Base-by-base conservation (phyloP, 2,888 invertebrate species). In the Caenorhabditis sp. region DNA sequence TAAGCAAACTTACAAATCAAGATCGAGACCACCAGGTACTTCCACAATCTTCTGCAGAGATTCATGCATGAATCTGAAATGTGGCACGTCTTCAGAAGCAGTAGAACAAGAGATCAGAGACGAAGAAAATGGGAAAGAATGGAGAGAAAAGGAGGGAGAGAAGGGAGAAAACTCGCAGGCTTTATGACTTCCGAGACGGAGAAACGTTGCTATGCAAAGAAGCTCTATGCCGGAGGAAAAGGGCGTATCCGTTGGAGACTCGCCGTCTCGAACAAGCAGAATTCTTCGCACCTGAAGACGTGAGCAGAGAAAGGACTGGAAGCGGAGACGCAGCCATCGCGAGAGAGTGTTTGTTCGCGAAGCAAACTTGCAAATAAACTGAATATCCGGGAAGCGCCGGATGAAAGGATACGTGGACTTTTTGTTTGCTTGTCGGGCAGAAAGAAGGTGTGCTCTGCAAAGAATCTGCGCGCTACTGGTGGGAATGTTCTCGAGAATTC, bases 11-110 rank as follows among this genome's bases (percentile, higher is more conserved):
- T 13, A 76, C 76, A 76, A 22, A 76, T 22, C 18, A 67, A 4
- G 20, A 67, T 18, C 18, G 67, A 20, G 18, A 67, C 18, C 9
- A 61, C 44, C 5, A 67, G 15, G 20, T 67, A 76, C 28, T 76
- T 76, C 76, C 76, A 76, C 24, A 76, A 28, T 61, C 61, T 60
- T 40, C 76, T 51, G 13, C 76, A 76, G 32, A 76, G 60, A 76
- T 76, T 76, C 76, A 76, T 76, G 76, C 76, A 76, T 76, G 76
- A 76, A 76, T 76, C 76, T 76, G 53, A 61, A 60, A 58, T 5
- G 55, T 44, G n/a, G 20, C 26, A 32, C 40, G 11, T 44, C 50
- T 50, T 53, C 53, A 22, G 35, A n/a, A n/a, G 6, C n/a, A n/a
- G 24, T 64, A 35, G 28, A 32, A 64, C 22, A 20, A 51, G 32